Evolutionary conservation across 2,113 vertebrate genomes (phyloP), one percentile per base, ranked within the genome.

Genomic region (mouse (Mus musculus)): DNA sequence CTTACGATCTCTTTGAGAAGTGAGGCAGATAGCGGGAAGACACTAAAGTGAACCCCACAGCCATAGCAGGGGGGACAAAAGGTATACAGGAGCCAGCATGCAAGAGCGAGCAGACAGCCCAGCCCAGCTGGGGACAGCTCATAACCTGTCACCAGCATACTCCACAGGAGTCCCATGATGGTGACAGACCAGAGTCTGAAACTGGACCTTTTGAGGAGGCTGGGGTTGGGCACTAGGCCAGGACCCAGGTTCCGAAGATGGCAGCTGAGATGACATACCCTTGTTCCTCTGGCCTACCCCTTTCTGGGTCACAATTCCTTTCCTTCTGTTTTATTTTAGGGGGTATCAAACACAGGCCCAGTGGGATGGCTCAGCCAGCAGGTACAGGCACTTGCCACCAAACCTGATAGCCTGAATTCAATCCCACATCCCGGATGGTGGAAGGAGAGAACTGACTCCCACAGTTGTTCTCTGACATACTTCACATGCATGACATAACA

Each of bases 1-100:
- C 72, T 20, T 3, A 3, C 5, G 0, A 11, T 36, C 17, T 72
- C 28, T 0, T 2, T 1, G 52, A 39, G 73, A 7, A 19, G 42
- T 0, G 22, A 17, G 88, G 73, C 75, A 63, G 86, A 20, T 0
- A 1, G 17, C n/a, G 22, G 75, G n/a, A 78, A 87, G 49, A 33
- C 0, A 10, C 14, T 28, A 0, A 63, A 12, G 69, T 42, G 9
- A 54, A 28, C 36, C 39, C 28, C 19, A 22, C 28, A 5, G 49
- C 36, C 7, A 8, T 67, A 5, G 52, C 30, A 0, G 39, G 7
- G 39, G 26, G 67, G 65, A 67, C 19, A 11, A 26, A 87, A 1
- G 13, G 33, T 33, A 42, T n/a, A 14, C 5, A 0, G 20, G 17
- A 88, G 46, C 4, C 61, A n/a, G 3, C 20, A 0, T 13, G 5